phyloP scores from a whole-genome alignment of 1,140 invertebrate species.

The Drosophila obscura region DNA sequence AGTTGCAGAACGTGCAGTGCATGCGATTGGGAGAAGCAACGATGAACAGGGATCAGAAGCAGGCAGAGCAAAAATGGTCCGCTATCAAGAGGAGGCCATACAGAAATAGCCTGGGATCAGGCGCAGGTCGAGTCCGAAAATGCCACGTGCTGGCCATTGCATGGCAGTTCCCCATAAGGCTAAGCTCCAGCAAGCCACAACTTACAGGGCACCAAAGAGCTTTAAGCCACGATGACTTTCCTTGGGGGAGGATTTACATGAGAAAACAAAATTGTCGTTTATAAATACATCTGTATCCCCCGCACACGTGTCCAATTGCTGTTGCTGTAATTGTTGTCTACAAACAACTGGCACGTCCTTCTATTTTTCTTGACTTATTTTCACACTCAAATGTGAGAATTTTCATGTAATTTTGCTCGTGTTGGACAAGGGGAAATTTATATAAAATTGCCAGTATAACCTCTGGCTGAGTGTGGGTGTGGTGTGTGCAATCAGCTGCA shows the following conservation, averaged over 20 bases:
- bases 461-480: neutral
- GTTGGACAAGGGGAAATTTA: slow-evolving; percentile 57
- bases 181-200: slow-evolving; percentile 40
- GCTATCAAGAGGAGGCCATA: neutral
- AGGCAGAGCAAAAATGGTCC: neutral
- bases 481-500: slow-evolving; percentile 69
- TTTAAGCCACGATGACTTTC: slow-evolving; percentile 59
- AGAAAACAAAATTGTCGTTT: slow-evolving; percentile 58
- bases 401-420: slow-evolving; percentile 38
- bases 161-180: slow-evolving; percentile 31
- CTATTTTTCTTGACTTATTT: slow-evolving; percentile 73
- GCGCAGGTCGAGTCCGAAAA: slow-evolving; percentile 17
- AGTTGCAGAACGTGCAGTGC: slow-evolving; percentile 72
- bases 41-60: slow-evolving; percentile 21
- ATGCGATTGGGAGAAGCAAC: slow-evolving; percentile 50
- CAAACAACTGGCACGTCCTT: slow-evolving; percentile 40
- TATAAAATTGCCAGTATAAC: slow-evolving; percentile 59
- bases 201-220: slow-evolving; percentile 20
- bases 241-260: slow-evolving; percentile 55
- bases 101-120: neutral
- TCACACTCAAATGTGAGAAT: slow-evolving; percentile 55
- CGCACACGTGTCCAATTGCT: slow-evolving; percentile 6
- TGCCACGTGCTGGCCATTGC: slow-evolving; percentile 54
- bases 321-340: slow-evolving; percentile 47
- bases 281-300: slow-evolving; percentile 28